Percentiles rank a stretch among this genome's conserved stretches.
phyloP scores from a whole-genome alignment of 2,113 vertebrate genomes.

The Murina feae region DNA sequence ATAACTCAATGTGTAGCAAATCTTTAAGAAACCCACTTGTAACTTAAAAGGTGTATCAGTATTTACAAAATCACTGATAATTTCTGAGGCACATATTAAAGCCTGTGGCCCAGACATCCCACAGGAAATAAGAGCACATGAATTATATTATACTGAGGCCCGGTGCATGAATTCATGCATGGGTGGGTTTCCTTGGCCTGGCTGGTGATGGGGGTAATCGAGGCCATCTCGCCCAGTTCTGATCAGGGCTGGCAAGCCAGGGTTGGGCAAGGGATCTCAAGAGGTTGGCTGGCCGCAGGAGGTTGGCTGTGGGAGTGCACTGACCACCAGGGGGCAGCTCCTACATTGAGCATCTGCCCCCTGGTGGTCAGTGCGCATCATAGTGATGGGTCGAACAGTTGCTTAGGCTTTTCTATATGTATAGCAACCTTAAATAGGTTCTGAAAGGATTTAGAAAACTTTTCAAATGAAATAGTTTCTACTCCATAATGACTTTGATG shows the following conservation, averaged over 20 bases:
- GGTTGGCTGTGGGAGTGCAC: no score
- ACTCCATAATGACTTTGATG: not conserved
- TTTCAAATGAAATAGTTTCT: constrained; percentile 16
- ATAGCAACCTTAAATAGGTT: not conserved
- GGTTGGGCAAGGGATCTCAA: no score
- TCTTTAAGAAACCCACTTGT: not conserved
- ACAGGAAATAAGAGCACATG: not conserved
- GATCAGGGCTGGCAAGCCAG: accelerated
- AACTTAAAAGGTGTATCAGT: not conserved
- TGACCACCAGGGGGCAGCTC: no score
- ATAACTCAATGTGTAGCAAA: constrained; percentile 38
- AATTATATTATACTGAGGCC: not conserved
- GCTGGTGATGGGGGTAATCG: no score
- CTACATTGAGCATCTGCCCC: no score
- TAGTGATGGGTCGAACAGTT: no score
- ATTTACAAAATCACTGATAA: constrained; percentile 25
- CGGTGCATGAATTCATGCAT: no score
- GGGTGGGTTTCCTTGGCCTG: no score
- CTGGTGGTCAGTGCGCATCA: no score
- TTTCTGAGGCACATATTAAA: not conserved
- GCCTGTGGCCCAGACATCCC: not conserved
- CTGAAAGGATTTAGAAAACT: constrained; percentile 10
- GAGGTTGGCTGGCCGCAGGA: no score
- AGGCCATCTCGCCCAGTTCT: no score
- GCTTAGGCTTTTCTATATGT: no score